These are phyloP conservation scores for Lepus timidus DNA, from an alignment of 2,113 vertebrate genomes.

Conservation along the genomic window DNA sequence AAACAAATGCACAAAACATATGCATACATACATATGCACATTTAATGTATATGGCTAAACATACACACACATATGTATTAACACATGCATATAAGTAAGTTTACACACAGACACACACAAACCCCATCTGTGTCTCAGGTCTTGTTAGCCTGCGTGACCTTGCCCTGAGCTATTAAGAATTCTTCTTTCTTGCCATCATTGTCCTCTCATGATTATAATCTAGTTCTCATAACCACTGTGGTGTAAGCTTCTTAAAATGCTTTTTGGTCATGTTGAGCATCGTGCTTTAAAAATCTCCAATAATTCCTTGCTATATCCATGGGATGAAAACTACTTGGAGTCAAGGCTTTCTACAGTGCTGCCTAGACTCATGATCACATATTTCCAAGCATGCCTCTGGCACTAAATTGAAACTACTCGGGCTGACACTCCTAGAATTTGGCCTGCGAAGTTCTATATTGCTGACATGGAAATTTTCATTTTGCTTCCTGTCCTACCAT, in stretches of 20 bases:
- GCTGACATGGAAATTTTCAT: not conserved
- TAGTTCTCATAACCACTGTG: not conserved
- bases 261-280: not conserved
- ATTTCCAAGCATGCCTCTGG: not conserved
- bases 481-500: not conserved
- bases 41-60: not conserved
- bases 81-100: not conserved
- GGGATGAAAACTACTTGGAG: not conserved
- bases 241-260: constrained; percentile 17
- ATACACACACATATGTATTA: not conserved
- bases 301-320: not conserved
- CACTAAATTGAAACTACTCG: not conserved
- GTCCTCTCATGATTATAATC: not conserved
- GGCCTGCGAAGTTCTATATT: not conserved
- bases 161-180: not conserved
- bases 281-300: not conserved
- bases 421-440: not conserved
- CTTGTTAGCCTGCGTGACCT: not conserved
- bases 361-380: not conserved
- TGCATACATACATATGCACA: not conserved
- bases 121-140: not conserved
- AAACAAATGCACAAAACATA: not conserved
- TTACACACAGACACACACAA: not conserved
- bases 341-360: not conserved
- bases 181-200: constrained; percentile 12